Evolutionary conservation across 2,113 vertebrate species (phyloP).

Genomic region (Clupea harengus): DNA sequence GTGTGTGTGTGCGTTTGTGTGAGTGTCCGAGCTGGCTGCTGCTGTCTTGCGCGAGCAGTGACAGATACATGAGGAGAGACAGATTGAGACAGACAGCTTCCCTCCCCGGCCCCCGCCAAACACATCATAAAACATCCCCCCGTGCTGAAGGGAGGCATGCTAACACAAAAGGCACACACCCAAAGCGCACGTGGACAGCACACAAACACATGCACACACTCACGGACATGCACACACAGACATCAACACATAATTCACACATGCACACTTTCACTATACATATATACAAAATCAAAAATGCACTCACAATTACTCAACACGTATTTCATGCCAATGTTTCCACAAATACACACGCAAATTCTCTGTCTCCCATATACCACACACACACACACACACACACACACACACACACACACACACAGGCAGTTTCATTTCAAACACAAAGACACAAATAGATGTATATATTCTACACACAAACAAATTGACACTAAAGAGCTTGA

Average conservation of each 20-base stretch:
- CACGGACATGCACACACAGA: neutral
- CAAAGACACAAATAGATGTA: neutral
- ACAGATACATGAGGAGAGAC: constrained; percentile 59
- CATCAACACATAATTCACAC: neutral
- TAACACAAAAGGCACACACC: constrained; percentile 1
- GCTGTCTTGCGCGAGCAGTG: constrained; percentile 57
- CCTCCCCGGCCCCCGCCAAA: constrained; percentile 4
- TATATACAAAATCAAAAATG: neutral
- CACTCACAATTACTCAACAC: neutral
- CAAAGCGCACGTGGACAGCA: neutral
- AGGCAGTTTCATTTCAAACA: neutral
- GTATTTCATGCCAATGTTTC: neutral
- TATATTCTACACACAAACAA: neutral
- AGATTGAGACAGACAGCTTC: constrained; percentile 59
- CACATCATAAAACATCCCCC: constrained; percentile 5
- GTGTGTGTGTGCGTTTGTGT: neutral
- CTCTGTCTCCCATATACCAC: neutral
- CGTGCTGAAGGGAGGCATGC: neutral
- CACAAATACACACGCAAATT: neutral
- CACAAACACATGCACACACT: neutral
- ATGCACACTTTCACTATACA: neutral
- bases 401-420: neutral
- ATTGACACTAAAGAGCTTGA: neutral
- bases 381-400: neutral
- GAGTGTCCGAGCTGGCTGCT: constrained; percentile 16